Percentiles rank a stretch among this genome's conserved stretches.
These are phyloP conservation scores for Camponotus floridanus DNA, from an alignment of 1,140 invertebrate species.

Conservation along the genomic window DNA sequence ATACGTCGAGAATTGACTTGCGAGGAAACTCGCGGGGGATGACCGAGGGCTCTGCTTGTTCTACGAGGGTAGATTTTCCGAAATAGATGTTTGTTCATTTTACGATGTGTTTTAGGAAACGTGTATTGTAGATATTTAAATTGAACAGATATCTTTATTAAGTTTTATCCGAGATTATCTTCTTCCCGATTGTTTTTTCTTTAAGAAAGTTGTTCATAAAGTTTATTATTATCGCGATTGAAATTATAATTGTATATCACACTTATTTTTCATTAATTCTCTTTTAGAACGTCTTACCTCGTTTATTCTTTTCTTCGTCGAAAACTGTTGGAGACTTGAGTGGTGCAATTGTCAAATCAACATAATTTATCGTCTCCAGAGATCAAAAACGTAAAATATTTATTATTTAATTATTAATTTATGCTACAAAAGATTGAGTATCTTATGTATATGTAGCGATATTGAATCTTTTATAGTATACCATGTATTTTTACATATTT, in stretches of 20 bases:
- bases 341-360: no score
- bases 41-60: slow-evolving; percentile 77
- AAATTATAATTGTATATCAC: background rate
- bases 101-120: background rate
- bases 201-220: background rate
- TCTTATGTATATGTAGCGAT: no score
- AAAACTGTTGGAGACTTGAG: no score
- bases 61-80: background rate
- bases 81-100: background rate
- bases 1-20: slow-evolving; percentile 63
- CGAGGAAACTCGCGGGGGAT: slow-evolving; percentile 70
- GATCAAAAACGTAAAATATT: no score
- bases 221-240: background rate
- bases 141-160: background rate
- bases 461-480: no score
- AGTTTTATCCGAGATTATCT: background rate
- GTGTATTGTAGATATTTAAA: background rate
- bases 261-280: background rate
- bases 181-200: background rate
- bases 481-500: no score
- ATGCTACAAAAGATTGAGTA: no score
- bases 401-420: no score
- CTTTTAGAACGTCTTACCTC: background rate
- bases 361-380: no score
- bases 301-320: background rate